Evolutionary conservation across 1,140 invertebrate genomes (phyloP), one percentile per base, ranked within the genome.

Genomic region (Drosophila jambulina): DNA sequence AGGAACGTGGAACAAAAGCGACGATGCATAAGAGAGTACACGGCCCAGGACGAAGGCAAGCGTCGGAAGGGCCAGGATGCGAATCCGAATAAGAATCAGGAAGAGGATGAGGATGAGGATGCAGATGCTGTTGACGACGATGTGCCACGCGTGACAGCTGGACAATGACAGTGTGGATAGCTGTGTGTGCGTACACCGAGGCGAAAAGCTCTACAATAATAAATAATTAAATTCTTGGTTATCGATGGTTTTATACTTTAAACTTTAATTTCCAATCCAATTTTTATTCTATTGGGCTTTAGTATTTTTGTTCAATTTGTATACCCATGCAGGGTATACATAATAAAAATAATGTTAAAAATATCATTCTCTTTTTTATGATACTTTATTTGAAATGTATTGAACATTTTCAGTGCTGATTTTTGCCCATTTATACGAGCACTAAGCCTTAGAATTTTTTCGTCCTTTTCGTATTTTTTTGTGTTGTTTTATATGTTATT

Each of bases 101-200:
- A 76, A 56, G 29, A 32, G 70, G 76, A 80, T 54, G 68, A 21
- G 65, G 68, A 61, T 23, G 49, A 64, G 56, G 71, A 78, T 61
- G 75, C 57, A 60, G 74, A 77, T 60, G 75, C 63, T 61, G 62
- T 70, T 68, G 80, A 81, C 64, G 79, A 78, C 75, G 83, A 86
- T 76, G 64, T 84, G 84, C 77, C 84, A 88, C 78, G 86, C 82
- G 82, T 90, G 85, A 91, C 86, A 90, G 85, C 86, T 90, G 85
- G 82, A 91, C 85, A 90, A 91, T 90, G 86, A 90, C 85, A 85
- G 71, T 78, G 68, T 76, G 25, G 62, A 34, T 25, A 38, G 51
- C 29, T 48, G 29, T 78, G 46, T 62, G 45, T 64, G 67, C 10
- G n/a, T 70, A 68, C 67, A 70, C 46, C 27, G 61, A 32, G 36